phyloP scores from a whole-genome alignment of 2,888 invertebrate species.

The Xylota sylvarum region DNA sequence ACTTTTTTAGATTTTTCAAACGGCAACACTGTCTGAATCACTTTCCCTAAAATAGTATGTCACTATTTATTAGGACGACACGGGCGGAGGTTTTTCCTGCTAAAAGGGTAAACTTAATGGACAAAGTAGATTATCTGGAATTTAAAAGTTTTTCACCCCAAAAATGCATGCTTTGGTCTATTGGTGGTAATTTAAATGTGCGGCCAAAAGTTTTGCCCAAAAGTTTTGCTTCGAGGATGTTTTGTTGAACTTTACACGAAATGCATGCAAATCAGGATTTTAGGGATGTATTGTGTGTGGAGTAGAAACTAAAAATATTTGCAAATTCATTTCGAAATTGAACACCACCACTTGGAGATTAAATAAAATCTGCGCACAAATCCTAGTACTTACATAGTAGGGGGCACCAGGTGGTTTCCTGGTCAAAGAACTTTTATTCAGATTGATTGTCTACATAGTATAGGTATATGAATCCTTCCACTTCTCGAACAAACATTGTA shows the following conservation, averaged over 20 bases:
- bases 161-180: slow-evolving; percentile 16
- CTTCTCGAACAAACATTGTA: too few relatives aligned
- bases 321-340: too few relatives aligned
- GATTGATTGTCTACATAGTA: too few relatives aligned
- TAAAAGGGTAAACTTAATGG: slow-evolving; percentile 5
- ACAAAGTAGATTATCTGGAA: slow-evolving; percentile 30
- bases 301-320: too few relatives aligned
- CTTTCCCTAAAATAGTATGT: slow-evolving; percentile 11
- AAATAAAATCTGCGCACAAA: too few relatives aligned
- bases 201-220: not conserved
- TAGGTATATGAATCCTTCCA: too few relatives aligned
- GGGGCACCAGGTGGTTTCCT: too few relatives aligned
- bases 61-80: not conserved
- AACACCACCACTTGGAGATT: too few relatives aligned
- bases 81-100: not conserved
- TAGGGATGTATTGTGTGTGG: not conserved
- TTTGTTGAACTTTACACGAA: not conserved
- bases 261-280: not conserved
- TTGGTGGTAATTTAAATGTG: slow-evolving; percentile 2
- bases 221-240: not conserved
- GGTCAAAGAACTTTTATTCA: too few relatives aligned
- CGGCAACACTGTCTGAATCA: slow-evolving; percentile 13
- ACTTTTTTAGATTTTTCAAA: too few relatives aligned
- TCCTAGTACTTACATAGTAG: too few relatives aligned
- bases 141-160: slow-evolving; percentile 1